These are phyloP conservation scores for Cryptoprocta ferox DNA, from an alignment of 2,797 vertebrate species.

Conservation along the genomic window DNA sequence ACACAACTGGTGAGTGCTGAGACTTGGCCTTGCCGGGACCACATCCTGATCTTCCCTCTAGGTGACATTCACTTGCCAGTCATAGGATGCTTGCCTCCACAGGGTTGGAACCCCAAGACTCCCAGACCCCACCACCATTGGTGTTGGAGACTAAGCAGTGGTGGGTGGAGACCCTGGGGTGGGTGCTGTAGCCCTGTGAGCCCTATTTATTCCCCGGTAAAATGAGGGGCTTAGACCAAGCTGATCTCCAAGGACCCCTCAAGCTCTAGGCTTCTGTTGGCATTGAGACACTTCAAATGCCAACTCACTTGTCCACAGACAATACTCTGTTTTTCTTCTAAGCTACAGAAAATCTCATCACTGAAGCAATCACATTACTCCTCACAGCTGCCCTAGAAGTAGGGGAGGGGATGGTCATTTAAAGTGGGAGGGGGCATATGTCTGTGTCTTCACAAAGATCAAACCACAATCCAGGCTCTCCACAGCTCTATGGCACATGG, in stretches of 20 bases:
- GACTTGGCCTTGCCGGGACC: not conserved
- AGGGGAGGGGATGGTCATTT: rapidly evolving
- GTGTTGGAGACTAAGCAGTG: no score
- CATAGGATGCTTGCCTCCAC: not conserved
- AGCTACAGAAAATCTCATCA: not conserved
- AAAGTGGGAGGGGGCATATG: rapidly evolving
- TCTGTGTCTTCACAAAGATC: not conserved
- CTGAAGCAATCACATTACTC: rapidly evolving
- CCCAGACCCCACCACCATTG: not conserved
- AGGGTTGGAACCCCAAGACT: not conserved
- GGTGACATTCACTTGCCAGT: not conserved
- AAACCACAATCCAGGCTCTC: rapidly evolving
- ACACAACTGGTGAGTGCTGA: not conserved
- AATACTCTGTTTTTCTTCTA: not conserved
- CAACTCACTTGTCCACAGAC: rapidly evolving
- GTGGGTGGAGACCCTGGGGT: rapidly evolving
- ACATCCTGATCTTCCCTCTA: not conserved
- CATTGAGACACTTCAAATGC: rapidly evolving
- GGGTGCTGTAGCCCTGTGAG: rapidly evolving
- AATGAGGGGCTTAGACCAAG: not conserved
- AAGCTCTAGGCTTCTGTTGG: not conserved
- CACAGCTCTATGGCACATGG: rapidly evolving
- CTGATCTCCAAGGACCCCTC: no score
- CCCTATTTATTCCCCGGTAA: no score
- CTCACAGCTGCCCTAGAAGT: rapidly evolving